Evolutionary conservation across 2,888 invertebrate genomes (phyloP).

Genomic region (Rhagonycha fulva): DNA sequence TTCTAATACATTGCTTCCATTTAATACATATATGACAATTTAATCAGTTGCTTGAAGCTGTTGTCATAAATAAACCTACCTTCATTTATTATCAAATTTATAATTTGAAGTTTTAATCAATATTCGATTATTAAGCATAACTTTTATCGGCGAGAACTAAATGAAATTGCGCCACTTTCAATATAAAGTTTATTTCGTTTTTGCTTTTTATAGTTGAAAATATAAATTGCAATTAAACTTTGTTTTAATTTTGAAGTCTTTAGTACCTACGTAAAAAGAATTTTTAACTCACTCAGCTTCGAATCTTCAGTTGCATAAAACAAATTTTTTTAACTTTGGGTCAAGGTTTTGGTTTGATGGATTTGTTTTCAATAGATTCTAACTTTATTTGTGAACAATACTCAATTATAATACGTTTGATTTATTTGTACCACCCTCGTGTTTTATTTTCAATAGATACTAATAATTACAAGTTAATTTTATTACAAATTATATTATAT

Average conservation of each 20-base stretch:
- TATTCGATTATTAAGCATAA: neutral
- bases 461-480: neutral
- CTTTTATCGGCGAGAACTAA: neutral
- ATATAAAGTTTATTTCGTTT: neutral
- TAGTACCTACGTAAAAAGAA: neutral
- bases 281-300: too few species aligned
- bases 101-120: neutral
- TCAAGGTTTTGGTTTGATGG: neutral
- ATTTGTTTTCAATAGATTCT: neutral
- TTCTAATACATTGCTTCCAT: neutral
- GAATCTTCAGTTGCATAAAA: too few species aligned
- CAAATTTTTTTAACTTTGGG: neutral
- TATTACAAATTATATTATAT: neutral
- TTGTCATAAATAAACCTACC: neutral
- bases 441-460: neutral
- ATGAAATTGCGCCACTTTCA: neutral
- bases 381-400: neutral
- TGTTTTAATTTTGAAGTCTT: neutral
- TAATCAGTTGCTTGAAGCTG: neutral
- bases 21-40: constrained; percentile 1
- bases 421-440: neutral
- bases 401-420: too few species aligned
- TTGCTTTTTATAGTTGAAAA: neutral
- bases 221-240: neutral
- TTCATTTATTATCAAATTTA: neutral